These are phyloP conservation scores for Loris lydekkerianus DNA, from an alignment of 2,797 vertebrate species.

Conservation along the genomic window DNA sequence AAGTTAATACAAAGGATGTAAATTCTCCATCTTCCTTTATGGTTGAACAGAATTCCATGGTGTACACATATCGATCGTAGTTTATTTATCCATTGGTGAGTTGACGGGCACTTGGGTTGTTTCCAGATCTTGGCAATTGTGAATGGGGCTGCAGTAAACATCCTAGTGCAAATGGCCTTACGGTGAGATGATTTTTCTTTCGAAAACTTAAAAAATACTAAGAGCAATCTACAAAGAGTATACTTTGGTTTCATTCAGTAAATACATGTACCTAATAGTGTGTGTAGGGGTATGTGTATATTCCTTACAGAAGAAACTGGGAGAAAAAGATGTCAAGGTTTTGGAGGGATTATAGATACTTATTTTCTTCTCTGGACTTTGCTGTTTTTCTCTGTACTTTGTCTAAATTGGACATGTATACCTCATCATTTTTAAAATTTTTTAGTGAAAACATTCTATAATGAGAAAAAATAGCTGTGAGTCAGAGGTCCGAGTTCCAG, in stretches of 20 bases:
- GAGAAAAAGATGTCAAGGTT: background rate
- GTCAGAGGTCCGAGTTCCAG: background rate
- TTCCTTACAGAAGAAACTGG: background rate
- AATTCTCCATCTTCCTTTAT: too few relatives aligned
- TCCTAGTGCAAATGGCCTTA: too few relatives aligned
- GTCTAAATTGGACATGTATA: background rate
- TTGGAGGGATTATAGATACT: background rate
- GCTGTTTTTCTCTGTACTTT: background rate
- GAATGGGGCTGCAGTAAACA: too few relatives aligned
- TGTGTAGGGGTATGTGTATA: too few relatives aligned
- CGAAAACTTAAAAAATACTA: background rate
- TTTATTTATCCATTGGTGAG: too few relatives aligned
- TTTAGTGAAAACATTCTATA: background rate
- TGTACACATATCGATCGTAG: too few relatives aligned
- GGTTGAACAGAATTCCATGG: too few relatives aligned
- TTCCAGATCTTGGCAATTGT: too few relatives aligned
- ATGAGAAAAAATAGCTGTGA: background rate
- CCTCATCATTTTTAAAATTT: background rate
- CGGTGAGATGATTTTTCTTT: too few relatives aligned
- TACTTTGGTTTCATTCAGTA: background rate
- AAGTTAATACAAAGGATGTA: too few relatives aligned
- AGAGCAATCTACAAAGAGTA: background rate
- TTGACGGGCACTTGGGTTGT: too few relatives aligned
- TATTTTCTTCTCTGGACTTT: background rate
- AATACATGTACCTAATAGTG: background rate